Base-by-base conservation (phyloP, 1,140 invertebrate species). In the Metaphire vulgaris region DNA sequence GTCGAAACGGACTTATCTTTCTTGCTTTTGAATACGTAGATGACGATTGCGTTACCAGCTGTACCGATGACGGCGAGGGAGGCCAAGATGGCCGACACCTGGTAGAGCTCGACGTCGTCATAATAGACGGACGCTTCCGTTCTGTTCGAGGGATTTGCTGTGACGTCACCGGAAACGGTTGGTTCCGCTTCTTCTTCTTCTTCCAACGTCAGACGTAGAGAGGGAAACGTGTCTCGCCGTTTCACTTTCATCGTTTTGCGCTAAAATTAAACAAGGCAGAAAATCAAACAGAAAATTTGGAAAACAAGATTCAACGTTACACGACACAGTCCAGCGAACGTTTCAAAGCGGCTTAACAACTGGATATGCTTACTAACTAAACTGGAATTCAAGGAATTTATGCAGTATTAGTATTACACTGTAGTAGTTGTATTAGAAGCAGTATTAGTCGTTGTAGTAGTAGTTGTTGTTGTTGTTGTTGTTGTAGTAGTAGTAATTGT, bases 11-110 rank as follows among this genome's bases (percentile, higher is more conserved):
- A 74, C 1, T 33, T 71, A 66, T 86, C 84, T 56, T 80, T 76
- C 69, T 84, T 85, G 33, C 80, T 77, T 21, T 78, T 80, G 77
- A 85, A 87, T 0, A 87, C 84, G 75, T 85, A 83, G 12, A 86
- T 77, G 6, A 87, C 86, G 2, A 86, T 74, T 0, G 82, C 77
- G 75, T 87, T 87, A 16, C 86, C 86, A 14, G 83, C 77, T 2
- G 82, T 83, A 0, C 85, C 85, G 28, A 34, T 21, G 41, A 56
- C 41, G 41, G 41, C 21, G 6, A 56, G 41, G 6, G 21, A 12
- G 41, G 41, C 21, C 41, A 56, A 21, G 6, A 56, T 6, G 21
- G 21, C 41, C 6, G 41, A 6, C 41, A 56, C 41, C 6, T 6
- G 6, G 21, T 56, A 56, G 6, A 56, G 41, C 41, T 56, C 41